phyloP scores from a whole-genome alignment of 2,797 vertebrate genomes.

The Thunnus albacares region DNA sequence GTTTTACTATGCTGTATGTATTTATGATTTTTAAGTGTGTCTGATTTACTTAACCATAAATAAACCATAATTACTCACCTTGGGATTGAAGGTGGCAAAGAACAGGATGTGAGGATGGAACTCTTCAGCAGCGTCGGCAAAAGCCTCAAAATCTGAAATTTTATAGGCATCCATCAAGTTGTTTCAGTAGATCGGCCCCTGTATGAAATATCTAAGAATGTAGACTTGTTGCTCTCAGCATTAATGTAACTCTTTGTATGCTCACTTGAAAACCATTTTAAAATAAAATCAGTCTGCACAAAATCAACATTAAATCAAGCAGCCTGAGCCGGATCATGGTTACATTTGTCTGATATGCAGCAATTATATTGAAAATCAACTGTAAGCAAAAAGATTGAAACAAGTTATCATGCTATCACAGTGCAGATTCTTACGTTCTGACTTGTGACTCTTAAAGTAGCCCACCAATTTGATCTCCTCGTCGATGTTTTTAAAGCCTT shows the following conservation, averaged over 20 bases:
- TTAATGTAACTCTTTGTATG: constrained; percentile 27
- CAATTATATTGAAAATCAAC: constrained; percentile 40
- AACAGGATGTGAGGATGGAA: constrained; percentile 94
- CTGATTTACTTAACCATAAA: too few species aligned
- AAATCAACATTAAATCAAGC: constrained; percentile 13
- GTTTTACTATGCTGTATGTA: not conserved
- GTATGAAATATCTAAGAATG: constrained; percentile 41
- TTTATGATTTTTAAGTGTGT: not conserved
- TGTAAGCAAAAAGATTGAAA: constrained; percentile 28
- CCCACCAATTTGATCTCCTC: constrained; percentile 94
- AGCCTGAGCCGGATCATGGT: constrained; percentile 8
- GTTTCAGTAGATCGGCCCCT: constrained; percentile 38
- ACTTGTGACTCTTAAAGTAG: constrained; percentile 95
- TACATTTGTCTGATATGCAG: constrained; percentile 9
- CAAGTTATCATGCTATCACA: constrained; percentile 67
- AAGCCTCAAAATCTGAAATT: constrained; percentile 90
- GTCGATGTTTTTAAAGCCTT: constrained; percentile 90
- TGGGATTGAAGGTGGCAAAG: constrained; percentile 92
- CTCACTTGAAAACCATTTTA: constrained; percentile 4
- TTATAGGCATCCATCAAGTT: constrained; percentile 51
- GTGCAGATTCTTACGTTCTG: constrained; percentile 89
- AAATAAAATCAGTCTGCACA: constrained; percentile 9
- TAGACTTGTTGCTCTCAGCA: constrained; percentile 31
- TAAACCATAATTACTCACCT: constrained; percentile 79
- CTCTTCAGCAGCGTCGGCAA: constrained; percentile 90